A percentile compares a stretch with the other conserved stretches of the same genome.
Evolutionary conservation across 2,113 vertebrate genomes (phyloP).

Genomic region (Acinonyx jubatus): DNA sequence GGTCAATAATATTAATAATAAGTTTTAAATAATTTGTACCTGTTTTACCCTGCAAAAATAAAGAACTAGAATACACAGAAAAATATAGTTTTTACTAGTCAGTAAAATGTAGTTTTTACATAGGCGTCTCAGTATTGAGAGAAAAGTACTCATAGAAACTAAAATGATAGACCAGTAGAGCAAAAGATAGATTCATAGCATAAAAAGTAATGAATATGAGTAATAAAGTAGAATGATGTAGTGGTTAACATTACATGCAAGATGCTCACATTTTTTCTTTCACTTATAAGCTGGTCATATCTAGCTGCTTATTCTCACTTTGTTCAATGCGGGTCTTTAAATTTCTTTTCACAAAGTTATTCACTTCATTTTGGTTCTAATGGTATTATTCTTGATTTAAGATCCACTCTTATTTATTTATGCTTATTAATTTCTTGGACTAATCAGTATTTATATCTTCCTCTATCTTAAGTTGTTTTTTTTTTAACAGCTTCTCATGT

Average conservation of each 20-base stretch:
- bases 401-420: not conserved
- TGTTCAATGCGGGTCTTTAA: not conserved
- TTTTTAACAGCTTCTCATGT: not conserved
- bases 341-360: not conserved
- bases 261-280: not conserved
- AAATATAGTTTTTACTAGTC: not conserved
- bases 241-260: not conserved
- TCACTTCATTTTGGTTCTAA: not conserved
- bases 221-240: not conserved
- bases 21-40: not conserved
- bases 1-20: not conserved
- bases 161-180: too few species aligned
- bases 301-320: not conserved
- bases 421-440: not conserved
- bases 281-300: not conserved
- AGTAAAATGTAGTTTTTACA: not conserved
- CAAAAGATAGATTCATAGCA: not conserved
- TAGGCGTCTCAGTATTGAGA: not conserved
- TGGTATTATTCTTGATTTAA: not conserved
- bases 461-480: not conserved
- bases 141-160: not conserved
- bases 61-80: not conserved
- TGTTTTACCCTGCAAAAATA: not conserved
- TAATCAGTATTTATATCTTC: not conserved
- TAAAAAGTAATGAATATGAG: not conserved